Conservation (phyloP, 2,797 vertebrate genomes). For the Coregonus suidteri region DNA sequence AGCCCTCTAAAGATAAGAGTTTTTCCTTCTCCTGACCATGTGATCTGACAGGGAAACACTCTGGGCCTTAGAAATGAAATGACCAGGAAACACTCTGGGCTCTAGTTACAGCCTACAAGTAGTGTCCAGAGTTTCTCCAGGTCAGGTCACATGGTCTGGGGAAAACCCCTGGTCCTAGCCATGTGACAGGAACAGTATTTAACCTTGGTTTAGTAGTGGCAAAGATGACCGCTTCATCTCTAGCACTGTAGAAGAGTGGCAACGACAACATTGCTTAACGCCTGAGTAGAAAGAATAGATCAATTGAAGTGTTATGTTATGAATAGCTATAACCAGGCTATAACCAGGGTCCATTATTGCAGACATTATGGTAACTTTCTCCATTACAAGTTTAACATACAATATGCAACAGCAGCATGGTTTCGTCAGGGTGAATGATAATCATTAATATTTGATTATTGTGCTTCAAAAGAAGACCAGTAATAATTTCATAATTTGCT, state of each 20-base stretch:
- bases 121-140: neutral
- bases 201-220: neutral
- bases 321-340: neutral
- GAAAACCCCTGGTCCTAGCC: neutral
- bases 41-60: neutral
- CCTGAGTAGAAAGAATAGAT: slow-evolving; percentile 4
- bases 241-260: neutral
- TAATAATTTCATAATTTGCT: neutral
- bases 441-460: slow-evolving; percentile 24
- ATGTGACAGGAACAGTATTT: neutral
- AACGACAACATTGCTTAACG: neutral
- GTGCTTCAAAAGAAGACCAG: slow-evolving; percentile 25
- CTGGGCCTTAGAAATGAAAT: neutral
- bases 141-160: neutral
- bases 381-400: neutral
- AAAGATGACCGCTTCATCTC: too few species aligned
- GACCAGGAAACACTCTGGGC: too few species aligned
- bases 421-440: slow-evolving; percentile 1
- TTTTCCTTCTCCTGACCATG: neutral
- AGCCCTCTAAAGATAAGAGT: neutral
- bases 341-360: too few species aligned
- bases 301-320: neutral
- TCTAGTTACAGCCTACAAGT: neutral
- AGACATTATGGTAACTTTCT: neutral
- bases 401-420: slow-evolving; percentile 4